A percentile compares a stretch with the other conserved stretches of the same genome.
Conservation (phyloP, 2,797 vertebrate species). For the Mormyrus hasselquistii region DNA sequence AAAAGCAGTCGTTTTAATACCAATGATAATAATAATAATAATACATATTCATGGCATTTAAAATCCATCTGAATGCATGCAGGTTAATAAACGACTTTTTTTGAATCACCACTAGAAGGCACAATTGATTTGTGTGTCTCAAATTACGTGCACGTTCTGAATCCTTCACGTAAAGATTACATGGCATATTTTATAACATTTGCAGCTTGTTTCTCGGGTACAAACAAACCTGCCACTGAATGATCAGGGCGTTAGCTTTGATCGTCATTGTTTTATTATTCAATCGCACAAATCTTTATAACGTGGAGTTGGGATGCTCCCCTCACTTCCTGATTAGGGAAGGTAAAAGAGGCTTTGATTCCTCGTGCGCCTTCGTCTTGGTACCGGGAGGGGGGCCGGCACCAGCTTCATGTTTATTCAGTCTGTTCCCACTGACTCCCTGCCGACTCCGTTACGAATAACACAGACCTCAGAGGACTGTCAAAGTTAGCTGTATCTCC, state of each 20-base stretch:
- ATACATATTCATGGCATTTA: neutral
- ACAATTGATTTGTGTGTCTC: constrained; percentile 36
- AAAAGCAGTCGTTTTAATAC: neutral
- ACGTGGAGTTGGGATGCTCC: neutral
- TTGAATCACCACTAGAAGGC: constrained; percentile 45
- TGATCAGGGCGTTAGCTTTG: neutral
- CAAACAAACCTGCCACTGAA: neutral
- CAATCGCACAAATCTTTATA: neutral
- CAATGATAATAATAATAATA: too few relatives aligned
- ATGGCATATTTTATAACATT: neutral
- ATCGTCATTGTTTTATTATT: neutral
- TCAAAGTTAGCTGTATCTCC: neutral
- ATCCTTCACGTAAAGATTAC: neutral
- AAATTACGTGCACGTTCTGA: neutral
- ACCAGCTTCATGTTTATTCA: neutral
- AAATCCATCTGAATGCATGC: neutral
- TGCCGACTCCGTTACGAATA: constrained; percentile 17
- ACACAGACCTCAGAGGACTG: constrained; percentile 18
- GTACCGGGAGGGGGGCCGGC: neutral
- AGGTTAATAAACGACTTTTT: neutral
- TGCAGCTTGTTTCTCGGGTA: neutral
- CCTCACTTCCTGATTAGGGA: neutral
- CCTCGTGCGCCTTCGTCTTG: neutral
- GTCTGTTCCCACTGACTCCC: neutral
- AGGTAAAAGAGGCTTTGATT: neutral